A percentile compares a stretch with the other conserved stretches of the same genome.
phyloP scores from a whole-genome alignment of 1,140 invertebrate genomes.

The Ptiloglossa arizonensis region DNA sequence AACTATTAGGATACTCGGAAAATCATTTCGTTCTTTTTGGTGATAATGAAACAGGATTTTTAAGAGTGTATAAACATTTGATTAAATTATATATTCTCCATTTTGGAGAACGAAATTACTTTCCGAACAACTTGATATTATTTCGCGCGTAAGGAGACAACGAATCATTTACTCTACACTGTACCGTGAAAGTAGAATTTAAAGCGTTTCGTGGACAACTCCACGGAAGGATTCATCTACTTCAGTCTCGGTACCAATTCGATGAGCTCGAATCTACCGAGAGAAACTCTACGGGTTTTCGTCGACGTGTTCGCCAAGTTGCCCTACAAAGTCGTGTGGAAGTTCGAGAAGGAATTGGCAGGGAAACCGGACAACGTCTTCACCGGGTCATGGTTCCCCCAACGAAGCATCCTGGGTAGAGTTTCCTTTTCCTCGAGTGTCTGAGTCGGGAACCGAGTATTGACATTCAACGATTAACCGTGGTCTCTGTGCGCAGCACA shows the following conservation, averaged over 20 bases:
- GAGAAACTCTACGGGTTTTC: constrained; percentile 69
- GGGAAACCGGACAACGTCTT: constrained; percentile 71
- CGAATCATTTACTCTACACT: too few relatives aligned
- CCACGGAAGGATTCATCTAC: constrained; percentile 83
- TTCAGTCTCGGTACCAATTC: constrained; percentile 83
- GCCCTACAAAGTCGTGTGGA: constrained; percentile 69
- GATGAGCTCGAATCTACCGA: constrained; percentile 67
- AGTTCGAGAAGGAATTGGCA: constrained; percentile 51
- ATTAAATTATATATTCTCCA: too few relatives aligned
- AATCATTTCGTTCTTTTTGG: too few relatives aligned
- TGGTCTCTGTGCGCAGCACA: too few relatives aligned
- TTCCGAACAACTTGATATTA: constrained; percentile 8
- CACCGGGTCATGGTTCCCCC: constrained; percentile 76
- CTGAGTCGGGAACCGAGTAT: too few relatives aligned
- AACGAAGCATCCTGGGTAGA: constrained; percentile 75
- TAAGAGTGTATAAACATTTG: too few relatives aligned
- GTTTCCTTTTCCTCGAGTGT: too few relatives aligned
- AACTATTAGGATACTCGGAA: too few relatives aligned
- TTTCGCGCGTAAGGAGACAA: too few relatives aligned
- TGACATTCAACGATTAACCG: too few relatives aligned
- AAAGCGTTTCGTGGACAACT: constrained; percentile 76
- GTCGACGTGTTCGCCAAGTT: constrained; percentile 80
- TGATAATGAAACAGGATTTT: too few relatives aligned
- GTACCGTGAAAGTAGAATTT: constrained; percentile 74
- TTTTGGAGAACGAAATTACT: too few relatives aligned